Evolutionary conservation across 2,888 invertebrate species (phyloP).

Genomic region (Neoaliturus tenellus): DNA sequence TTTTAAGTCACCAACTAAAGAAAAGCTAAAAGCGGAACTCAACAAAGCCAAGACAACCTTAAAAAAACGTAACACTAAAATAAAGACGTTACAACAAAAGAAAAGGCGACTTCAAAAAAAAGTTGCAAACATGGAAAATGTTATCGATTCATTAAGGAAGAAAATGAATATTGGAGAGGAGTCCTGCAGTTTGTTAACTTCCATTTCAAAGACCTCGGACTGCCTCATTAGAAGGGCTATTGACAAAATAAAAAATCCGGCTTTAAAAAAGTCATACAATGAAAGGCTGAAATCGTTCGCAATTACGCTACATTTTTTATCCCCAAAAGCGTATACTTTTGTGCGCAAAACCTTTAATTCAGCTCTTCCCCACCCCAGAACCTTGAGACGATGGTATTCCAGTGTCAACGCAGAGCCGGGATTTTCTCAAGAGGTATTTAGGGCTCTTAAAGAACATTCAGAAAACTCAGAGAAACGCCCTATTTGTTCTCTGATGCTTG

Average conservation of each 20-base stretch:
- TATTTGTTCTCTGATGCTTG: no score
- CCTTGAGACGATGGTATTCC: not conserved
- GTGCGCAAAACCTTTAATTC: not conserved
- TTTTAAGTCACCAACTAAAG: constrained; percentile 27
- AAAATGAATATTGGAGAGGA: constrained; percentile 10
- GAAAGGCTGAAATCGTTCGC: constrained; percentile 23
- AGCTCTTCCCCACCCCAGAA: not conserved
- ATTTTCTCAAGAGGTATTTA: no score
- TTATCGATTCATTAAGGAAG: not conserved
- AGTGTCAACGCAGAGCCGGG: not conserved
- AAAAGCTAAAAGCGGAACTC: not conserved
- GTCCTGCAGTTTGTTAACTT: not conserved
- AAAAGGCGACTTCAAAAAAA: not conserved
- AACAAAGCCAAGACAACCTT: not conserved
- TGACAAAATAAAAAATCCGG: constrained; percentile 24
- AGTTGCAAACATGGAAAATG: not conserved
- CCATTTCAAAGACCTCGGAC: constrained; percentile 25
- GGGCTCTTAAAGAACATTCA: no score
- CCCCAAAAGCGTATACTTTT: constrained; percentile 58
- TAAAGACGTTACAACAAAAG: not conserved
- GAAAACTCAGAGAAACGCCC: no score
- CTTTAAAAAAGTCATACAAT: constrained; percentile 37
- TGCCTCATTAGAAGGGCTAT: constrained; percentile 35
- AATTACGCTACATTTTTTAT: constrained; percentile 8
- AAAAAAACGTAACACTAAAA: not conserved